Conservation (phyloP, 2,797 vertebrate genomes). For the Zenarchopterus dispar region DNA sequence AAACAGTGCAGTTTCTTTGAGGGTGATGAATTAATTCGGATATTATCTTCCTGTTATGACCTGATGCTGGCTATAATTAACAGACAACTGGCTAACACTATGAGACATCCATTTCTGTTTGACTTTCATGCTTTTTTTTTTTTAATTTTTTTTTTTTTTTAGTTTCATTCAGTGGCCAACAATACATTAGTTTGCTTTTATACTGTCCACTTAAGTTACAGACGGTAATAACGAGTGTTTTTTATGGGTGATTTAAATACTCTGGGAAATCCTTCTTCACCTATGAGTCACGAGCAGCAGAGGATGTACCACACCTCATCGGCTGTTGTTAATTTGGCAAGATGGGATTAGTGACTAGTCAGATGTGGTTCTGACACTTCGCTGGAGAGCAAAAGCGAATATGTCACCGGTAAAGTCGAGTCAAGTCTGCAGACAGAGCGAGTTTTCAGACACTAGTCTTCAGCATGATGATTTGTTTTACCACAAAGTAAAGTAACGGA, state of each 20-base stretch:
- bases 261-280: slow-evolving; percentile 37
- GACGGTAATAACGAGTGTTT: slow-evolving; percentile 21
- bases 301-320: slow-evolving; percentile 38
- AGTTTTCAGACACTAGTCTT: neutral
- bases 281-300: slow-evolving; percentile 54
- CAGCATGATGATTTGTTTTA: slow-evolving; percentile 8
- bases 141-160: slow-evolving; percentile 2
- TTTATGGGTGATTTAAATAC: neutral
- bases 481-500: slow-evolving; percentile 15
- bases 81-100: slow-evolving; percentile 53
- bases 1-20: slow-evolving; percentile 72
- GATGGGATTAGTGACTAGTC: slow-evolving; percentile 42
- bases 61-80: slow-evolving; percentile 28
- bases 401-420: slow-evolving; percentile 35
- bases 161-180: slow-evolving; percentile 66
- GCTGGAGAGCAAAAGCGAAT: slow-evolving; percentile 36
- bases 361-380: slow-evolving; percentile 36
- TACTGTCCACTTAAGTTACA: slow-evolving; percentile 39
- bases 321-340: slow-evolving; percentile 60
- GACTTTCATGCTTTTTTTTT: slow-evolving; percentile 70
- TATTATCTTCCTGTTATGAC: slow-evolving; percentile 29
- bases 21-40: slow-evolving; percentile 26
- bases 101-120: slow-evolving; percentile 43
- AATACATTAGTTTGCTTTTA: slow-evolving; percentile 63
- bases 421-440: slow-evolving; percentile 18